Evolutionary conservation across 2,888 invertebrate genomes (phyloP).

Genomic region (Pristionchus mayeri): DNA sequence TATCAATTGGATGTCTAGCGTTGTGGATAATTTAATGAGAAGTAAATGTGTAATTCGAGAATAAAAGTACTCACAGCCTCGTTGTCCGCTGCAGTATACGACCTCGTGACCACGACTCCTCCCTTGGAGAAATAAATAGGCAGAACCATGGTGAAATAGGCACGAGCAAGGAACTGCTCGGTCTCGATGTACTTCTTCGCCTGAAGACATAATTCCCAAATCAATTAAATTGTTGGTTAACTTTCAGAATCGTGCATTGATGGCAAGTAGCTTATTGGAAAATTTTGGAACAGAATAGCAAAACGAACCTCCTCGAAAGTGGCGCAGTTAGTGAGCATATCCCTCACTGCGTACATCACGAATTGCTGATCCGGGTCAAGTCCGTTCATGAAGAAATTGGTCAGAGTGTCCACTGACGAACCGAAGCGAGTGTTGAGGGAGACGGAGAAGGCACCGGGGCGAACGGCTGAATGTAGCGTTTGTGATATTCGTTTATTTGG

Average conservation of each 20-base stretch:
- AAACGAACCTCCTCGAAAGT: slow-evolving; percentile 50
- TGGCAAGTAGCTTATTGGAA: too few species aligned
- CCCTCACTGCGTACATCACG: slow-evolving; percentile 54
- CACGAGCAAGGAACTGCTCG: slow-evolving; percentile 76
- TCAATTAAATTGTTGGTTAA: too few species aligned
- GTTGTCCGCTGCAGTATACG: slow-evolving; percentile 59
- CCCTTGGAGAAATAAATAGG: too few species aligned
- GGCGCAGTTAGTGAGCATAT: slow-evolving; percentile 52
- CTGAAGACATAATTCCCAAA: neutral
- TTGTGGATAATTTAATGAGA: neutral
- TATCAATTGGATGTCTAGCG: too few species aligned
- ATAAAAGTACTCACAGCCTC: slow-evolving; percentile 14
- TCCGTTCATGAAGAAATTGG: slow-evolving; percentile 75
- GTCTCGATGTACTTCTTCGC: slow-evolving; percentile 53
- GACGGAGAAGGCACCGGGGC: slow-evolving; percentile 70
- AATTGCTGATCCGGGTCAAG: slow-evolving; percentile 30
- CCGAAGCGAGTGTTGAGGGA: slow-evolving; percentile 78
- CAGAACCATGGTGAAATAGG: slow-evolving; percentile 80
- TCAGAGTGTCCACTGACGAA: slow-evolving; percentile 78
- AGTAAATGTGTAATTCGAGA: neutral
- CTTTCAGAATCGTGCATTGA: too few species aligned
- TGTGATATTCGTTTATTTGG: too few species aligned
- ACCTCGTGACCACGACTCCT: slow-evolving; percentile 61
- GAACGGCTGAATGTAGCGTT: slow-evolving; percentile 66
- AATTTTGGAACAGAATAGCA: neutral